phyloP scores from a whole-genome alignment of 2,797 vertebrate genomes.

The Limnodromus scolopaceus region DNA sequence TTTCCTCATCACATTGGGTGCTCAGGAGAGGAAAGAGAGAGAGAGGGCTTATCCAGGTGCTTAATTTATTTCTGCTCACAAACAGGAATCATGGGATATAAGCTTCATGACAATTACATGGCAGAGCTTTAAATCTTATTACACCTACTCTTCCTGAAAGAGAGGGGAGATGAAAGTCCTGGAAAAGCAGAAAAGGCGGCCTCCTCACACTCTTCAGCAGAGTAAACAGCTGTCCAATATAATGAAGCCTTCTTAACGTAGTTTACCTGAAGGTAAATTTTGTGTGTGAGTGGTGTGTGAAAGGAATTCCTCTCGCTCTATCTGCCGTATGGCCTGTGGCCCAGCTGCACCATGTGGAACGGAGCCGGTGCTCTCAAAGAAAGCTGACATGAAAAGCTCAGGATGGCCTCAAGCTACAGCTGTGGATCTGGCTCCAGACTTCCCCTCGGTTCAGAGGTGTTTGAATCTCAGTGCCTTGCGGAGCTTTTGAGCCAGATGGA shows the following conservation, averaged over 20 bases:
- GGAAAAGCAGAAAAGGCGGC: conserved; percentile 23
- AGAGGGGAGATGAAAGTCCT: conserved; percentile 50
- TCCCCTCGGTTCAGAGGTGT: conserved; percentile 42
- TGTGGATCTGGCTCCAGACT: conserved; percentile 49
- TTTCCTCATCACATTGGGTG: conserved; percentile 70
- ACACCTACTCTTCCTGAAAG: conserved; percentile 22
- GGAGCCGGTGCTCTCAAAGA: not conserved
- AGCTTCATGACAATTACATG: conserved; percentile 41
- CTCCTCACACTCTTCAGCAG: conserved; percentile 22
- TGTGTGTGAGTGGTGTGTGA: conserved; percentile 3
- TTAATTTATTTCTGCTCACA: conserved; percentile 67
- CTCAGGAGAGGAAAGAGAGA: not conserved
- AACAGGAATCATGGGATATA: conserved; percentile 46
- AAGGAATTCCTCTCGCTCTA: conserved; percentile 18
- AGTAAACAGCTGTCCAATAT: conserved; percentile 44
- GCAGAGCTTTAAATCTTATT: conserved; percentile 44
- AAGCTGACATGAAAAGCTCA: conserved; percentile 52
- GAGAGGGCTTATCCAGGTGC: conserved; percentile 20
- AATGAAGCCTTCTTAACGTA: conserved; percentile 21
- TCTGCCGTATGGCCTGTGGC: not conserved
- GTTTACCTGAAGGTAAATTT: conserved; percentile 41
- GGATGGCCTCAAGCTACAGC: conserved; percentile 48
- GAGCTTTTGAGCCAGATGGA: conserved; percentile 59
- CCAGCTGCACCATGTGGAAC: not conserved
- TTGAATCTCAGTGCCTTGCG: conserved; percentile 38